Evolutionary conservation across 2,797 vertebrate species (phyloP), one percentile per base, ranked within the genome.

Genomic region (Chelonia mydas): DNA sequence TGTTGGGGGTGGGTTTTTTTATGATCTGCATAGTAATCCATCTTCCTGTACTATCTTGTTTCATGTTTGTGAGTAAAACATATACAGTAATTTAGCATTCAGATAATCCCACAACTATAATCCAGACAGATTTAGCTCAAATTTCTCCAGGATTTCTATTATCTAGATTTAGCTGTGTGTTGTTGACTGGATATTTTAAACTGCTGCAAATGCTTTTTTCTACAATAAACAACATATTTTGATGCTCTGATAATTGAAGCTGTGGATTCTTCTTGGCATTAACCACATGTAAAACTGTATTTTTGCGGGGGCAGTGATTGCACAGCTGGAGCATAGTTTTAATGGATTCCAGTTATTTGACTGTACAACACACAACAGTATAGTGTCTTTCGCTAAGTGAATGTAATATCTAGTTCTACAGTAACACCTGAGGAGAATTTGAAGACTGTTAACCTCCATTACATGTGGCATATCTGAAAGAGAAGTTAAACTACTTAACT

Each of bases 71-170:
- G 91, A 94, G 94, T 90, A 95, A 96, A 97, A 93, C 93, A 94
- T 96, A 97, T 57, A 95, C 90, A 96, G 97, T 96, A 97, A 97
- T 98, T 97, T 96, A 96, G 95, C 90, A 88, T 96, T 94, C 85
- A 90, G 91, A 95, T 98, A 97, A 98, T 98, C 97, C 95, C 96
- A 94, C 16, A 3, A 83, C 97, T 95, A 95, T 96, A 98, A 97
- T 98, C 95, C 97, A 96, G 94, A 94, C 94, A 97, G 96, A 97
- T 95, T 97, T 97, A 97, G 93, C 91, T 97, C 93, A 95, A 94
- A 94, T 96, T 97, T 98, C 93, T 96, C 92, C 72, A 51, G 93
- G 96, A 96, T 98, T 96, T 97, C 94, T 97, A 91, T 97, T 97
- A 97, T 97, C 94, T 97, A 96, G 95, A 94, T 97, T 97, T 97